A percentile compares a stretch with the other conserved stretches of the same genome.
Evolutionary conservation across 2,888 invertebrate genomes (phyloP).

Genomic region (Drosophila histrio): DNA sequence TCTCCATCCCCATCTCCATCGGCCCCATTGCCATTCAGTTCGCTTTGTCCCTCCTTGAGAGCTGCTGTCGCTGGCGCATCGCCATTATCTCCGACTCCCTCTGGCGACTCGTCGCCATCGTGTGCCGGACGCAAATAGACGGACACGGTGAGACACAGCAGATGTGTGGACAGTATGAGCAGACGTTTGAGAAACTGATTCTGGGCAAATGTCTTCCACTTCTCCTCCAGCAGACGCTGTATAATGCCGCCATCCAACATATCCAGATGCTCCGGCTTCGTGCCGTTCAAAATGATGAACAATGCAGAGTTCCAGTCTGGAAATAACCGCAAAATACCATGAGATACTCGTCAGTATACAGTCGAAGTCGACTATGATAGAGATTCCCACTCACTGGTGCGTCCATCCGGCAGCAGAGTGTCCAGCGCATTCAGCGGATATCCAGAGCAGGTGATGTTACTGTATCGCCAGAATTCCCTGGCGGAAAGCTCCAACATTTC

Average conservation of each 20-base stretch:
- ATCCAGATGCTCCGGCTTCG: slow-evolving; percentile 98
- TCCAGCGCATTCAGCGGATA: slow-evolving; percentile 98
- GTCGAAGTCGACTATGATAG: no score
- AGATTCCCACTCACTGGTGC: slow-evolving; percentile 95
- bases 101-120: slow-evolving; percentile 74
- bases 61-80: slow-evolving; percentile 46
- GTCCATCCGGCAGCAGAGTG: slow-evolving; percentile 96
- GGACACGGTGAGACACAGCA: slow-evolving; percentile 94
- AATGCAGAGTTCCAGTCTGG: slow-evolving; percentile 99
- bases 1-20: slow-evolving; percentile 37
- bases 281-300: slow-evolving; percentile 98
- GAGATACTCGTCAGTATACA: background rate
- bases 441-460: slow-evolving; percentile 98
- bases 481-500: slow-evolving; percentile 98
- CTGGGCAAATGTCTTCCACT: slow-evolving; percentile 99
- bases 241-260: slow-evolving; percentile 99
- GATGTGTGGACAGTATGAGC: slow-evolving; percentile 93
- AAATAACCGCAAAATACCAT: background rate
- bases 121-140: slow-evolving; percentile 93
- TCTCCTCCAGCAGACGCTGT: slow-evolving; percentile 97
- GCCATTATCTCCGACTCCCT: slow-evolving; percentile 42
- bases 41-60: slow-evolving; percentile 12
- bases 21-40: slow-evolving; percentile 6
- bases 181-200: slow-evolving; percentile 96
- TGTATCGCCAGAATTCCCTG: slow-evolving; percentile 99